Conservation (phyloP, 2,113 vertebrate genomes). For the Loxodonta africana region DNA sequence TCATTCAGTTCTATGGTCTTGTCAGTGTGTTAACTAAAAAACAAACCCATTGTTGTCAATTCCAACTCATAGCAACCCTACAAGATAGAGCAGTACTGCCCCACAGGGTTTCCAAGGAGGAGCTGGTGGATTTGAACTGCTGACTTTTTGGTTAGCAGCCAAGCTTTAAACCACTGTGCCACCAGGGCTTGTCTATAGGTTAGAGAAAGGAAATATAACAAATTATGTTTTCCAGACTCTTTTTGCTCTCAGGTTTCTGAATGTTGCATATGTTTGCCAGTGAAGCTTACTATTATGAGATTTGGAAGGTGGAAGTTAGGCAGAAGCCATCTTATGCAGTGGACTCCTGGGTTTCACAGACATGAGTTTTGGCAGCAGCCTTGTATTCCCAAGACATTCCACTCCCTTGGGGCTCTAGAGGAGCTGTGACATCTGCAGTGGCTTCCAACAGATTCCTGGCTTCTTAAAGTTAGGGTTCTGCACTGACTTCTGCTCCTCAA, state of each 20-base stretch:
- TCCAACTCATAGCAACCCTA: too few species aligned
- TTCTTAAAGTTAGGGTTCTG: not conserved
- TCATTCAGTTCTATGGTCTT: not conserved
- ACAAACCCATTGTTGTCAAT: too few species aligned
- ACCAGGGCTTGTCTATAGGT: too few species aligned
- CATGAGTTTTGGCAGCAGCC: not conserved
- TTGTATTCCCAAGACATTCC: not conserved
- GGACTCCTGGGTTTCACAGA: not conserved
- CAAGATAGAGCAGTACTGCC: too few species aligned
- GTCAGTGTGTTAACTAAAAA: too few species aligned
- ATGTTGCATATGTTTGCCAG: not conserved
- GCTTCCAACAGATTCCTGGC: not conserved
- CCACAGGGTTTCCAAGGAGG: too few species aligned
- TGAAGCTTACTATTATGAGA: not conserved
- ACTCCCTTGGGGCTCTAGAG: not conserved
- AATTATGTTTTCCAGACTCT: not conserved
- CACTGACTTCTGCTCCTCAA: not conserved
- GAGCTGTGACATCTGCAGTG: not conserved
- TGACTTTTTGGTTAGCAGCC: too few species aligned
- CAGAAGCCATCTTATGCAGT: rapidly evolving
- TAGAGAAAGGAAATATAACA: not conserved
- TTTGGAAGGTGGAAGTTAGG: not conserved
- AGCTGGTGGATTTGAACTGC: too few species aligned
- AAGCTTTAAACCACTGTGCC: too few species aligned
- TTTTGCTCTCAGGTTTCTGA: not conserved